phyloP scores from a whole-genome alignment of 2,888 invertebrate genomes.

The Acronicta aceris region DNA sequence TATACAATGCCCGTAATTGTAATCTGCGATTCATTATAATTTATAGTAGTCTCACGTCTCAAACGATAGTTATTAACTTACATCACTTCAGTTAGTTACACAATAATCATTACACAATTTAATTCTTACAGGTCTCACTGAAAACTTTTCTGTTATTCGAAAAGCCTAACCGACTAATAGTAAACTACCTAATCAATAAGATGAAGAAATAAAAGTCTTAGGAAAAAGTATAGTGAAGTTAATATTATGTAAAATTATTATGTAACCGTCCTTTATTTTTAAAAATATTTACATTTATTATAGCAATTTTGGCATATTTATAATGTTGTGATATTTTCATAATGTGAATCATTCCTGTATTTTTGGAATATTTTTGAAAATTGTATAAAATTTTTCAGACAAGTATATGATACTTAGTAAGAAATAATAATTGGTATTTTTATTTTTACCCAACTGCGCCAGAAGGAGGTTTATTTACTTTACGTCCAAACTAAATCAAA shows the following conservation, averaged over 20 bases:
- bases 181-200: conserved; percentile 71
- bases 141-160: conserved; percentile 55
- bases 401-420: conserved; percentile 81
- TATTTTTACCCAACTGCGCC: conserved; percentile 35
- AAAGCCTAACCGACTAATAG: conserved; percentile 61
- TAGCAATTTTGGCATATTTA: conserved; percentile 85
- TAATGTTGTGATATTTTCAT: conserved; percentile 85
- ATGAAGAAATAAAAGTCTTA: conserved; percentile 70
- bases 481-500: not conserved
- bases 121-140: conserved; percentile 60
- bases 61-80: not conserved
- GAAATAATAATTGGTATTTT: conserved; percentile 63
- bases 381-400: conserved; percentile 85
- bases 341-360: conserved; percentile 84
- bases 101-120: conserved; percentile 4
- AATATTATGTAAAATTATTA: conserved; percentile 81
- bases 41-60: not conserved
- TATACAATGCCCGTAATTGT: conserved; percentile 16
- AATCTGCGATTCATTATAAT: not conserved
- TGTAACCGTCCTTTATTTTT: conserved; percentile 82
- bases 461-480: too few relatives aligned
- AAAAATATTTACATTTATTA: conserved; percentile 85
- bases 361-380: conserved; percentile 83
- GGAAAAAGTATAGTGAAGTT: conserved; percentile 77
- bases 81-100: not conserved